These are phyloP conservation scores for Lates japonicus DNA, from an alignment of 2,797 vertebrate species.

Conservation along the genomic window DNA sequence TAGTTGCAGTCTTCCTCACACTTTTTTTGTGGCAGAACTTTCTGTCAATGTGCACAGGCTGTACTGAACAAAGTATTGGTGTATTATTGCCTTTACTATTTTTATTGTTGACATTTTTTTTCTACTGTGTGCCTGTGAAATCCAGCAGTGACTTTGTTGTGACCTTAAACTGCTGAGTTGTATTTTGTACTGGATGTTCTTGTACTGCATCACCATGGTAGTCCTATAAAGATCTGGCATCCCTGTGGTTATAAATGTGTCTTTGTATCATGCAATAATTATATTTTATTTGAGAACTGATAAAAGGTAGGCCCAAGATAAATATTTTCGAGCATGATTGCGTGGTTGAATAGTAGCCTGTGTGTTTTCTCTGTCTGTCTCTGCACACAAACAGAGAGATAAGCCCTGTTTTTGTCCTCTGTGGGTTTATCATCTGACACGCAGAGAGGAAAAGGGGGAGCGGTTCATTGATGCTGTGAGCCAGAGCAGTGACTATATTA, in stretches of 20 bases:
- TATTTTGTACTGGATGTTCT: neutral
- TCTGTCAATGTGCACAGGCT: neutral
- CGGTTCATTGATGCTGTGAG: constrained; percentile 38
- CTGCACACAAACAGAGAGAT: neutral
- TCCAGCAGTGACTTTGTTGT: neutral
- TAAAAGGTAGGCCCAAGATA: neutral
- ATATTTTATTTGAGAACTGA: neutral
- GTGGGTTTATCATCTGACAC: constrained; percentile 33
- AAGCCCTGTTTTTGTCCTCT: constrained; percentile 12
- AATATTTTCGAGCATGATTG: neutral
- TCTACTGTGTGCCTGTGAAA: neutral
- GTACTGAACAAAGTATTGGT: neutral
- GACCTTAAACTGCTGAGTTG: neutral
- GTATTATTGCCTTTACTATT: neutral
- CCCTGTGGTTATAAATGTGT: neutral
- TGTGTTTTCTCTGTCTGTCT: neutral
- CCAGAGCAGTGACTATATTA: constrained; percentile 47
- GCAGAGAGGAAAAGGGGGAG: neutral
- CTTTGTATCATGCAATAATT: neutral
- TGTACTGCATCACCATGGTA: neutral
- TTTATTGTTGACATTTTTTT: neutral
- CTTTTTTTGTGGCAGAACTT: neutral
- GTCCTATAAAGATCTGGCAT: neutral
- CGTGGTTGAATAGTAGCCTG: neutral
- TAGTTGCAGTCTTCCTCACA: neutral